Evolutionary conservation across 1,140 invertebrate genomes (phyloP).

Genomic region (Saccostrea echinata): DNA sequence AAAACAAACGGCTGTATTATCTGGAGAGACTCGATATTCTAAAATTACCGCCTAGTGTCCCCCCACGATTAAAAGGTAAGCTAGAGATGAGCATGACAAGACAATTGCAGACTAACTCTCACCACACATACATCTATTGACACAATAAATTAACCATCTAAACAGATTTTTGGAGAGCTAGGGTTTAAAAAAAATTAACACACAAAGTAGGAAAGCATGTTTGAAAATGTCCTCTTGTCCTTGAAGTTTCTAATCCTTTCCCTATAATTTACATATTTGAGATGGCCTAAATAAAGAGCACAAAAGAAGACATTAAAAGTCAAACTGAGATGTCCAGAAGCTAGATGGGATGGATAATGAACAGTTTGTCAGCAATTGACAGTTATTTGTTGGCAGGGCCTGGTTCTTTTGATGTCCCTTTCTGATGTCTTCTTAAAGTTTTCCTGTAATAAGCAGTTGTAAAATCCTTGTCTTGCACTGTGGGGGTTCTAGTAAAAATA

Average conservation of each 20-base stretch:
- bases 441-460: not conserved
- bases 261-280: not conserved
- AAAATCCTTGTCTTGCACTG: not conserved
- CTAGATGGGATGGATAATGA: not conserved
- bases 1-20: constrained; percentile 68
- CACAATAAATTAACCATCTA: constrained; percentile 30
- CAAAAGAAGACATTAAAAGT: constrained; percentile 33
- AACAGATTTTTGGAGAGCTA: not conserved
- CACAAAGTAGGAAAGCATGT: not conserved
- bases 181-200: not conserved
- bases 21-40: constrained; percentile 71
- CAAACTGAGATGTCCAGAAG: constrained; percentile 16
- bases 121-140: not conserved
- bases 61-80: constrained; percentile 67
- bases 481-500: not conserved
- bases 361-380: not conserved
- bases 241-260: not conserved
- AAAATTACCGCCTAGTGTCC: constrained; percentile 70
- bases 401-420: not conserved
- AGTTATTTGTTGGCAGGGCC: not conserved
- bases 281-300: not conserved
- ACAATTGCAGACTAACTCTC: not conserved
- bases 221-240: not conserved
- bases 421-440: not conserved
- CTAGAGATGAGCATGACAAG: not conserved